phyloP scores from a whole-genome alignment of 2,113 vertebrate species.

The Synodontis membranacea region DNA sequence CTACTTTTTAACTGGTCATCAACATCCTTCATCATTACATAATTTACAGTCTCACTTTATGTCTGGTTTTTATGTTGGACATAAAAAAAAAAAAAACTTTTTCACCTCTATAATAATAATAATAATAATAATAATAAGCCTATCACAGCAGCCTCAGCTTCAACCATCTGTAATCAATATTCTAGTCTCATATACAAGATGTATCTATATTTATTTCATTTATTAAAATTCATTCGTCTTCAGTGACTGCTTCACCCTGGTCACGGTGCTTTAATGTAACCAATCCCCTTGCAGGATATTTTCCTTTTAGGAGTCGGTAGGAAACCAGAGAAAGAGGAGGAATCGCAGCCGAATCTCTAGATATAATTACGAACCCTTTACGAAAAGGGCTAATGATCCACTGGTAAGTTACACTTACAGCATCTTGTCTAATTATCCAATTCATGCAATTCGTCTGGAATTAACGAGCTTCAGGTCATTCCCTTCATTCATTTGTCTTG shows the following conservation, averaged over 20 bases:
- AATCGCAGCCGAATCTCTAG: background rate
- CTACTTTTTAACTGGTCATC: constrained; percentile 25
- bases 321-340: background rate
- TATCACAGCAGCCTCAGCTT: background rate
- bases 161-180: background rate
- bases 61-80: background rate
- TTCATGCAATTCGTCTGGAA: constrained; percentile 61
- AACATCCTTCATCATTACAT: constrained; percentile 31
- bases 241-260: background rate
- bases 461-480: constrained; percentile 39
- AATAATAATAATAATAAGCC: background rate
- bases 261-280: background rate
- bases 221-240: background rate
- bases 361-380: background rate
- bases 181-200: background rate
- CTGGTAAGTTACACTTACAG: background rate
- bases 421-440: constrained; percentile 7
- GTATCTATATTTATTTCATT: too few relatives aligned
- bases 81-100: background rate
- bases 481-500: constrained; percentile 57
- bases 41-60: constrained; percentile 21
- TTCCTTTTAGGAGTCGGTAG: background rate
- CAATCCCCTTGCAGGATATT: background rate
- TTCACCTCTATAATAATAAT: too few relatives aligned
- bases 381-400: background rate